Base-by-base conservation (phyloP, 2,113 vertebrate species). In the Chinchilla lanigera region DNA sequence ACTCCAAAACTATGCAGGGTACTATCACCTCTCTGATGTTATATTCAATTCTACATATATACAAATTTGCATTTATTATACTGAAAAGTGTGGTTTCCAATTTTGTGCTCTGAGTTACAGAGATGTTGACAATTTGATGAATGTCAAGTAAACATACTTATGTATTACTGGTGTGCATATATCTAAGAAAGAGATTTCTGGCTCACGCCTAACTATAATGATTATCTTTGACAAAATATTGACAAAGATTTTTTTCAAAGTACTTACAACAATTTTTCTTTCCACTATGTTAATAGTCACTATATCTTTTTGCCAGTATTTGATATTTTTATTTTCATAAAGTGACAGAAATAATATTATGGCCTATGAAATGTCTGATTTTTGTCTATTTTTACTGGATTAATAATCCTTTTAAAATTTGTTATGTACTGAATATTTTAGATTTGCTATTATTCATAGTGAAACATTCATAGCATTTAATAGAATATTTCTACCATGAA, bases 141-240 rank as follows among this genome's bases (percentile, higher is more conserved):
- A 56, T 41, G 26, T 5, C n/a, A 69, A 38, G 6, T 44, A 9
- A 38, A 20, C 0, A 52, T 5, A 60, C 44, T 95, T 63, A 90
- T 35, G 54, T 30, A 47, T 63, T 86, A 54, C 9, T 67, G 3
- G 16, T 90, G 44, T 47, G 5, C n/a, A 30, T 73, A 78, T 50
- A 71, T 20, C 8, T 61, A 56, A 13, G 7, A 86, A 61, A 89
- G 30, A 16, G 61, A 83, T 0, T 73, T 78, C 47, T 87, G 7
- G 35, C 44, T 50, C 33, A 63, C 60, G 38, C 4, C 7, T 0
- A 63, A 50, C 71, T 88, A 47, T 77, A 6, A 81, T 84, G 30
- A 95, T 90, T 44, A 83, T 71, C 58, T 84, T 96, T 78, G 93
- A 19, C 67, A 95, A 67, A 60, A 67, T 78, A 63, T 33, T 73